Conservation (phyloP, 2,113 vertebrate species). For the Scolopax mira region DNA sequence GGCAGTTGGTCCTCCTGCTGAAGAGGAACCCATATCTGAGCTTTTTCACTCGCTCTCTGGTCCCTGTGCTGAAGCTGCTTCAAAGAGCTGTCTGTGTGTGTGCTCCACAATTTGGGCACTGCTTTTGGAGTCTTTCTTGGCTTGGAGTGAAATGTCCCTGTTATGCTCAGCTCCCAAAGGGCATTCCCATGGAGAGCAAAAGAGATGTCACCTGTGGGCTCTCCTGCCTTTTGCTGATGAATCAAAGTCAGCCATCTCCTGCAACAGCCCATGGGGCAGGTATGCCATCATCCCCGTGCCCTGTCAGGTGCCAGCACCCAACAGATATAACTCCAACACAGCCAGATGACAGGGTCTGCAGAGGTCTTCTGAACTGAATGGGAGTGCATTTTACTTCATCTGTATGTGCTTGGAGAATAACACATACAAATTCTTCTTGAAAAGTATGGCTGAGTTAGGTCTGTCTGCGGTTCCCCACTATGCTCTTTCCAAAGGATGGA, state of each 20-base stretch:
- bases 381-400: not conserved
- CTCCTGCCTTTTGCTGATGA: not conserved
- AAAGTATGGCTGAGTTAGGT: not conserved
- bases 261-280: not conserved
- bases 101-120: fast-evolving
- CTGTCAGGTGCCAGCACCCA: not conserved
- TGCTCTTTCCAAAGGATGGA: not conserved
- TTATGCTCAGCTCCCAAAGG: not conserved
- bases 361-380: not conserved
- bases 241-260: not conserved
- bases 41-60: not conserved
- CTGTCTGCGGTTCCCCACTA: not conserved
- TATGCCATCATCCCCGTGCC: fast-evolving
- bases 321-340: not conserved
- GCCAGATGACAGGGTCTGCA: not conserved
- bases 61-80: not conserved
- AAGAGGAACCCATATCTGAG: not conserved
- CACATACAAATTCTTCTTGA: not conserved
- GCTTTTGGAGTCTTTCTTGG: not conserved
- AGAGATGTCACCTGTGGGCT: not conserved
- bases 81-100: not conserved
- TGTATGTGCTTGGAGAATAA: not conserved
- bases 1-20: not conserved
- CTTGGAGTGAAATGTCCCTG: not conserved
- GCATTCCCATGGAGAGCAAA: not conserved